Evolutionary conservation across 2,113 vertebrate species (phyloP), one percentile per base, ranked within the genome.

Genomic region (Empidonax alnorum): DNA sequence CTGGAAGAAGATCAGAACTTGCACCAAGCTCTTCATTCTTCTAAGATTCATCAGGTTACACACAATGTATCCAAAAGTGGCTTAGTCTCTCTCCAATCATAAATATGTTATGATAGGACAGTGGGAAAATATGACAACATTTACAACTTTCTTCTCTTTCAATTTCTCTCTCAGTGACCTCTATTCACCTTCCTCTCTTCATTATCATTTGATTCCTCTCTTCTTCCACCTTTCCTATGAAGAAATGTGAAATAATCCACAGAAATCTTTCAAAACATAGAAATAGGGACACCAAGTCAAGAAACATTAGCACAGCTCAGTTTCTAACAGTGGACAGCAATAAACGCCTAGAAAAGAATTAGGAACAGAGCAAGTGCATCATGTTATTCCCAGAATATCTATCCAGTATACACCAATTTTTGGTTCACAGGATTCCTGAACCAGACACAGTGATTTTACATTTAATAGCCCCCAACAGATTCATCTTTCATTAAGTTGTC

Each of bases 391-490:
- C 79, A 89, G 72, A 94, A 86, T 75, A 90, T 89, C 68, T 84
- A 80, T 31, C 0, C 1, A 90, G 55, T 44, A 86, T 13, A 37
- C 12, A 61, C 47, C 14, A 92, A 80, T 93, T 84, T 86, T 89
- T 86, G 65, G 83, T 89, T 94, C 65, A 71, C 47, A 96, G 72
- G 41, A 93, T 73, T 93, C 86, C 52, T 77, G 61, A 90, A 78
- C 59, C 83, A 95, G 92, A 86, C 47, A 67, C 35, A 16, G 33
- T 59, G 59, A 90, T 84, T 86, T 89, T 92, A 61, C 39, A 71
- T 81, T 59, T 89, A 89, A 86, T 59, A 89, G 65, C 8, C 61
- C 58, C 79, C 94, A 74, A 35, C 59, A 47, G 83, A 74, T 84
- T 66, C 3, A 86, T 55, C 47, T 74, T 93, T 92, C 88, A 80